These are phyloP conservation scores for Drosophila ficusphila DNA, from an alignment of 1,140 invertebrate species.

Conservation along the genomic window DNA sequence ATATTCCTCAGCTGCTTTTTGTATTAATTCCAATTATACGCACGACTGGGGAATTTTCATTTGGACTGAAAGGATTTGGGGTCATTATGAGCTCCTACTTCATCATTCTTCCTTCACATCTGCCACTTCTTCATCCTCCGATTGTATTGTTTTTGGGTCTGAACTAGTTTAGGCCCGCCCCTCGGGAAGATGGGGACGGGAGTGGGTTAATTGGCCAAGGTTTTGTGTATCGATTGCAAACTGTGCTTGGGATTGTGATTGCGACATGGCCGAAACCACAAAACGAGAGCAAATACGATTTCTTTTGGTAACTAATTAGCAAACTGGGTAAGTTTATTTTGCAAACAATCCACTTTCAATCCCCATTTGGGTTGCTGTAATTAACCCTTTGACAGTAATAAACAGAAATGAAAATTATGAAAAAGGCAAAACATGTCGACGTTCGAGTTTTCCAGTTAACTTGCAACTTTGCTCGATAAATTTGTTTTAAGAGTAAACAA, in stretches of 20 bases:
- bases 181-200: not conserved
- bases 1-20: conserved; percentile 63
- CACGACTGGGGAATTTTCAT: conserved; percentile 79
- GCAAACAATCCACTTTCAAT: not conserved
- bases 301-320: conserved; percentile 75
- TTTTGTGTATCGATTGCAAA: conserved; percentile 43
- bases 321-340: conserved; percentile 52
- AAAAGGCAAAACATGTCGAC: conserved; percentile 18
- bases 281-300: conserved; percentile 67
- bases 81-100: conserved; percentile 64
- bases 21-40: conserved; percentile 83
- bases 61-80: conserved; percentile 77
- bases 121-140: conserved; percentile 12
- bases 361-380: conserved; percentile 17
- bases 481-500: not conserved
- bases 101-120: conserved; percentile 56
- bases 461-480: not conserved
- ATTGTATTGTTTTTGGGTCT: conserved; percentile 38
- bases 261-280: conserved; percentile 52
- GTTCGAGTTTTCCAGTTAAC: conserved; percentile 8
- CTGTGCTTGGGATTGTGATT: conserved; percentile 20
- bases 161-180: conserved; percentile 1
- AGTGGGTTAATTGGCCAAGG: conserved; percentile 53
- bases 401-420: conserved; percentile 49
- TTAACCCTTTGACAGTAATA: conserved; percentile 55